Conservation (phyloP, 2,888 invertebrate genomes). For the Diarsia dahlii region DNA sequence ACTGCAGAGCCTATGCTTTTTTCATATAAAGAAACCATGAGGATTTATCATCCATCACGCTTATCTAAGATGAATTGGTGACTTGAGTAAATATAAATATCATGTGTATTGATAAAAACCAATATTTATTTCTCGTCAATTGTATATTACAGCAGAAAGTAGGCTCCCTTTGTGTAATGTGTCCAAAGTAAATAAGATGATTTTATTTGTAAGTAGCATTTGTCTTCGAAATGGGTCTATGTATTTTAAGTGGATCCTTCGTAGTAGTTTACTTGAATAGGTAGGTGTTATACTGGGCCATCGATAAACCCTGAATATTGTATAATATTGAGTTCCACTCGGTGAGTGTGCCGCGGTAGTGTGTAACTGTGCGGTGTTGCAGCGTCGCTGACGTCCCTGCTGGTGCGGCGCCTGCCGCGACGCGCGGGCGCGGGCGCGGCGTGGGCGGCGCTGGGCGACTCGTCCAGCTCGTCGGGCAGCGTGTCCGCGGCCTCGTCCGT, state of each 20-base stretch:
- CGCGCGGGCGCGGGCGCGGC: conserved; percentile 47
- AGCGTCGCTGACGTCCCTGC: conserved; percentile 71
- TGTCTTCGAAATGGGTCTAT: background rate
- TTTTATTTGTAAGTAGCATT: background rate
- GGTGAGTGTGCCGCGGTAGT: background rate
- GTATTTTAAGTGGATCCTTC: background rate
- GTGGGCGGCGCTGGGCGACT: conserved; percentile 56
- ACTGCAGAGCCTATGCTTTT: background rate
- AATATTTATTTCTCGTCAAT: background rate
- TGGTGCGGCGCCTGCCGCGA: conserved; percentile 70
- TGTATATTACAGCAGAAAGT: background rate
- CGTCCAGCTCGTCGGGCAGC: conserved; percentile 57
- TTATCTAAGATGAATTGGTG: background rate
- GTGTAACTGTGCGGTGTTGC: conserved; percentile 25
- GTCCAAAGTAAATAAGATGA: background rate
- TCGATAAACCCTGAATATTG: background rate
- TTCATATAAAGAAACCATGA: background rate
- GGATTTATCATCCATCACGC: background rate
- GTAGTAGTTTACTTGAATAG: background rate
- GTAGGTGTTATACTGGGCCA: background rate
- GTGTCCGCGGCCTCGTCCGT: conserved; percentile 54
- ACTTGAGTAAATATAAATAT: background rate
- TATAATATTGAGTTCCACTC: background rate
- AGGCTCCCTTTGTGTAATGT: background rate
- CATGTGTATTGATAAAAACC: background rate